phyloP scores from a whole-genome alignment of 1,140 invertebrate species.

The Thaumetopoea pityocampa region DNA sequence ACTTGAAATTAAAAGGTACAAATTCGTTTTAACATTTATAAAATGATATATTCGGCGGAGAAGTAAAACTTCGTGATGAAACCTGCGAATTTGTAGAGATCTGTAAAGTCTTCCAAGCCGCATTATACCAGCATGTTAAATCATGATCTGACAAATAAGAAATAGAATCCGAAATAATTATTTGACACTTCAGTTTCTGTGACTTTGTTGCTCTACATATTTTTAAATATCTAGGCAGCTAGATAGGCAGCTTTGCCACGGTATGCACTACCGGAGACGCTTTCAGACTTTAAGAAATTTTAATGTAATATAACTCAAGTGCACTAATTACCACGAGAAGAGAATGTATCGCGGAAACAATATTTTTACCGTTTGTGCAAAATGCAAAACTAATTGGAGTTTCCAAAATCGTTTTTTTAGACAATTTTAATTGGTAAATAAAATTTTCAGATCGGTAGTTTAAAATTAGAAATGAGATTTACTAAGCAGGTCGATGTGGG shows the following conservation, averaged over 20 bases:
- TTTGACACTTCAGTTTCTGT: too few relatives aligned
- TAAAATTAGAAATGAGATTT: background rate
- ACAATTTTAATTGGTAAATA: background rate
- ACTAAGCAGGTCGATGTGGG: slow-evolving; percentile 10
- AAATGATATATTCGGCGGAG: too few relatives aligned
- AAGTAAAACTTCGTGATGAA: too few relatives aligned
- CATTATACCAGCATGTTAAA: too few relatives aligned
- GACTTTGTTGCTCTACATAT: too few relatives aligned
- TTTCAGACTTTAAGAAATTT: slow-evolving; percentile 23
- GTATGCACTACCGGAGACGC: slow-evolving; percentile 22
- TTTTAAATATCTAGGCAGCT: background rate
- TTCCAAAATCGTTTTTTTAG: slow-evolving; percentile 1
- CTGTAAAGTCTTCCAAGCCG: too few relatives aligned
- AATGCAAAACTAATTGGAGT: slow-evolving; percentile 27
- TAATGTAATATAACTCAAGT: slow-evolving; percentile 22
- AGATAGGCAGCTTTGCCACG: slow-evolving; percentile 5
- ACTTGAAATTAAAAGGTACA: too few relatives aligned
- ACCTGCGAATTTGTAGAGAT: too few relatives aligned
- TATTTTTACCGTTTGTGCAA: slow-evolving; percentile 28
- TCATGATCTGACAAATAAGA: too few relatives aligned
- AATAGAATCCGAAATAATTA: too few relatives aligned
- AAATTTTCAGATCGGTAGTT: background rate
- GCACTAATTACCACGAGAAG: slow-evolving; percentile 28
- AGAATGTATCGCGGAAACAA: slow-evolving; percentile 18
- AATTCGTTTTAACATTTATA: too few relatives aligned